Percentiles rank a stretch among this genome's conserved stretches.
Evolutionary conservation across 2,888 invertebrate genomes (phyloP).

Genomic region (Tanytarsus gracilentus): DNA sequence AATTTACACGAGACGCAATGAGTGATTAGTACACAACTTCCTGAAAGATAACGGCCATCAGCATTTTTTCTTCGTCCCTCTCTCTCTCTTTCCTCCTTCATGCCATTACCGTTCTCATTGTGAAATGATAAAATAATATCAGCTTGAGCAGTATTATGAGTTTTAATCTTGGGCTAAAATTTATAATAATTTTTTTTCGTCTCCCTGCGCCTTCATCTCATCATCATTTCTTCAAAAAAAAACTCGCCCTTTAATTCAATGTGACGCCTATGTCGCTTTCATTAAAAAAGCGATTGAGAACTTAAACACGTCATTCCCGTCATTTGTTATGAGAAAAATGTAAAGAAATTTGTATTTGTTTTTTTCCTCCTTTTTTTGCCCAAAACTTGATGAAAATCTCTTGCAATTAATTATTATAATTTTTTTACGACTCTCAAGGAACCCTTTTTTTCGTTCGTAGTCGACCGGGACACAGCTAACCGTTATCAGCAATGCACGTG

Average conservation of each 20-base stretch:
- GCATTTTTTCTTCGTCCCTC: too few species aligned
- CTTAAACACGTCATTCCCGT: slow-evolving; percentile 27
- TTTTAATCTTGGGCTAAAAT: background rate
- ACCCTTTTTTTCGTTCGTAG: slow-evolving; percentile 6
- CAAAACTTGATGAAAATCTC: slow-evolving; percentile 1
- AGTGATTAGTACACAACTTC: slow-evolving; percentile 28
- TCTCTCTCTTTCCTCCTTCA: background rate
- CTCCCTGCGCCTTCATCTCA: background rate
- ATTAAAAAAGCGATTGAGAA: background rate
- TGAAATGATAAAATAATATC: too few species aligned
- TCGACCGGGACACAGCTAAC: background rate
- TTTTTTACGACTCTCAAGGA: slow-evolving; percentile 19
- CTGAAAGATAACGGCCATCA: slow-evolving; percentile 23
- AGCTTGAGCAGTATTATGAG: too few species aligned
- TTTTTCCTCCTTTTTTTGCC: background rate
- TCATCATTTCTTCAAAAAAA: too few species aligned
- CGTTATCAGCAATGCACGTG: slow-evolving; percentile 25
- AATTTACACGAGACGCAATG: slow-evolving; percentile 14
- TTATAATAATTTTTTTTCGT: background rate
- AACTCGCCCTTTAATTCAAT: slow-evolving; percentile 8
- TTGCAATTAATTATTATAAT: slow-evolving; percentile 26
- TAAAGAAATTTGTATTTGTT: background rate
- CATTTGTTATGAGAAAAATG: slow-evolving; percentile 16
- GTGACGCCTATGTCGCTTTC: background rate
- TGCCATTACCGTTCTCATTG: slow-evolving; percentile 10